Base-by-base conservation (phyloP, 2,888 invertebrate genomes). In the Acanthopleura granulata region DNA sequence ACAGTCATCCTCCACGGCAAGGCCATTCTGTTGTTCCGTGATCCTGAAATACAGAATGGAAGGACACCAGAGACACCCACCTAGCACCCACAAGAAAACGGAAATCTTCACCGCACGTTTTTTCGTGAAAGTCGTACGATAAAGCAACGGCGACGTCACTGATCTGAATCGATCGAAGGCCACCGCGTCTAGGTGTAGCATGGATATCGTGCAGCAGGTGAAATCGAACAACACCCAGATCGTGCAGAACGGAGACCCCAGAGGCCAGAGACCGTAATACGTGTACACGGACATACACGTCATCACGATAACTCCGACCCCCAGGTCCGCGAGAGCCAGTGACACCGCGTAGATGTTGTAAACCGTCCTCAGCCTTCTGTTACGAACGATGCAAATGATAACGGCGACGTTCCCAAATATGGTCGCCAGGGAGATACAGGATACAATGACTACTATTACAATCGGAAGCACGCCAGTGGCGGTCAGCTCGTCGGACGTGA, bases 291-390 rank as follows among this genome's bases (percentile, higher is more conserved):
- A 40, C 77, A 77, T 77, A 14, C 57, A 62, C 1, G 72, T 49
- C 79, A 79, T 79, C 22, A 79, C 79, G 11, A 76, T 22, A 25
- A 79, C 25, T 1, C 77, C 79, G 9, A 79, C 76, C n/a, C 74
- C 49, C 3, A 72, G n/a, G 40, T 79, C 79, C 1, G 79, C 79
- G 0, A 62, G 66, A 9, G 79, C 79, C 71, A 79, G 30, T 1
- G 79, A 79, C 57, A 73, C 71, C 49, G 77, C 76, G 61, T 78
- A 78, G 16, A 75, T 29, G 40, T 73, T 75, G n/a, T 72, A 77
- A 6, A 49, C 49, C 18, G 62, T 62, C 16, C 16, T 14, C 40
- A 62, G 6, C 1, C 22, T 74, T 6, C 51, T 22, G 30, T 22
- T 30, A n/a, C 27, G n/a, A 1, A 57, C 51, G 22, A 74, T 69